phyloP scores from a whole-genome alignment of 2,888 invertebrate genomes.

The Cactoblastis cactorum region DNA sequence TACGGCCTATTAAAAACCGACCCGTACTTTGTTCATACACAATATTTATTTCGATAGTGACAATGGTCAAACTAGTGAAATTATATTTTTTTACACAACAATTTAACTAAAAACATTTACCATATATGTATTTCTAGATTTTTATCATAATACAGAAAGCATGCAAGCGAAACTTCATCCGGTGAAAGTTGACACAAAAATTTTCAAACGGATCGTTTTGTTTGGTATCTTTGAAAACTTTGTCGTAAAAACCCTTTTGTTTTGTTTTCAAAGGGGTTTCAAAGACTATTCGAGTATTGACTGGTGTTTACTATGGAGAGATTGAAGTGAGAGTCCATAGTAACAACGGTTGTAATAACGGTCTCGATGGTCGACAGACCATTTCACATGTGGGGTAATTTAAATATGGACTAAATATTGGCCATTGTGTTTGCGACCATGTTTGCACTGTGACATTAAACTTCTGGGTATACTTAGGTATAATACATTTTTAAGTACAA shows the following conservation, averaged over 20 bases:
- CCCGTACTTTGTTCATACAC: too few species aligned
- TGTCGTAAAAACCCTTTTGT: constrained; percentile 9
- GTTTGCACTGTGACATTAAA: too few species aligned
- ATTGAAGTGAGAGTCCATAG: constrained; percentile 12
- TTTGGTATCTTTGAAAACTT: constrained; percentile 8
- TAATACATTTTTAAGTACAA: too few species aligned
- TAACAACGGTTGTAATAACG: constrained; percentile 3
- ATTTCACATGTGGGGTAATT: not conserved
- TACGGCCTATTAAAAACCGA: too few species aligned
- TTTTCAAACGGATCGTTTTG: constrained; percentile 7
- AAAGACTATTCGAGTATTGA: constrained; percentile 10
- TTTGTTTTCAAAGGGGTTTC: constrained; percentile 3
- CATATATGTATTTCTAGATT: not conserved
- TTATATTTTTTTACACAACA: too few species aligned
- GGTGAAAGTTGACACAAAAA: constrained; percentile 7
- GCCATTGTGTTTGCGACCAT: too few species aligned
- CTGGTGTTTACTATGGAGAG: constrained; percentile 3
- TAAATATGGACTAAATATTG: not conserved
- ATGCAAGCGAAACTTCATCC: constrained; percentile 1
- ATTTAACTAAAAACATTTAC: not conserved
- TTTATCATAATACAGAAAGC: constrained; percentile 2
- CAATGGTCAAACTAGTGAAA: too few species aligned
- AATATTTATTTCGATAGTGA: too few species aligned
- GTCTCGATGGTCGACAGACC: not conserved
- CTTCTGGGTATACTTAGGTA: too few species aligned